Conservation (phyloP, 2,888 invertebrate genomes). For the Erebia epiphron region DNA sequence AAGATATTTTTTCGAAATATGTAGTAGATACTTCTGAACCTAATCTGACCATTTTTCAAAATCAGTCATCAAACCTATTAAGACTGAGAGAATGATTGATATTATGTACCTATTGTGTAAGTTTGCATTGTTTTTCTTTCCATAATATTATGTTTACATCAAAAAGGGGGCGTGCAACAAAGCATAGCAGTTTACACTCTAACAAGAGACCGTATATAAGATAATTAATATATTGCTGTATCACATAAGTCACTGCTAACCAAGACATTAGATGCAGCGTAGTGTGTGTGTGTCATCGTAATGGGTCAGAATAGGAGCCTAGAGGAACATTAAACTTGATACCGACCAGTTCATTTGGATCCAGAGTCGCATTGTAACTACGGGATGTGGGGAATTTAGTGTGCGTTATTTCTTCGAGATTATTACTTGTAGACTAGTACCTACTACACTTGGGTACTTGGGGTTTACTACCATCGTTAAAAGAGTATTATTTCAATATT, state of each 20-base stretch:
- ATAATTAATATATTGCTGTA: constrained; percentile 3
- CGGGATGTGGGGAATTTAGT: constrained; percentile 2
- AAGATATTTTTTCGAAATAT: too few relatives aligned
- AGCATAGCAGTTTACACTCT: background rate
- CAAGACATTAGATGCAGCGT: constrained; percentile 9
- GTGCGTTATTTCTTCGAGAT: background rate
- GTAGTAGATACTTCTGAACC: too few relatives aligned
- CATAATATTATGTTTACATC: background rate
- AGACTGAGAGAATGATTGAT: too few relatives aligned
- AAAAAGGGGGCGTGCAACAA: background rate
- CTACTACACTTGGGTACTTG: too few relatives aligned
- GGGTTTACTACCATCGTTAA: too few relatives aligned
- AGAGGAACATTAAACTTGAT: constrained; percentile 18
- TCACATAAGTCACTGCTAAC: constrained; percentile 5
- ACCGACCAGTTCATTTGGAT: constrained; percentile 3
- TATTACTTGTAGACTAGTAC: background rate
- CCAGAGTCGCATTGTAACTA: background rate
- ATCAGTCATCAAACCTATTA: too few relatives aligned
- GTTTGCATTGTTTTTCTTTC: too few relatives aligned
- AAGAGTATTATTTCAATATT: too few relatives aligned
- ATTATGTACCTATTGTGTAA: too few relatives aligned
- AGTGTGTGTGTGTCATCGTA: constrained; percentile 7
- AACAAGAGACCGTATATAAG: background rate
- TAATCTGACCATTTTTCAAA: too few relatives aligned
- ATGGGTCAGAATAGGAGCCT: constrained; percentile 15